These are phyloP conservation scores for Tamandua tetradactyla DNA, from an alignment of 2,797 vertebrate species.

Conservation along the genomic window DNA sequence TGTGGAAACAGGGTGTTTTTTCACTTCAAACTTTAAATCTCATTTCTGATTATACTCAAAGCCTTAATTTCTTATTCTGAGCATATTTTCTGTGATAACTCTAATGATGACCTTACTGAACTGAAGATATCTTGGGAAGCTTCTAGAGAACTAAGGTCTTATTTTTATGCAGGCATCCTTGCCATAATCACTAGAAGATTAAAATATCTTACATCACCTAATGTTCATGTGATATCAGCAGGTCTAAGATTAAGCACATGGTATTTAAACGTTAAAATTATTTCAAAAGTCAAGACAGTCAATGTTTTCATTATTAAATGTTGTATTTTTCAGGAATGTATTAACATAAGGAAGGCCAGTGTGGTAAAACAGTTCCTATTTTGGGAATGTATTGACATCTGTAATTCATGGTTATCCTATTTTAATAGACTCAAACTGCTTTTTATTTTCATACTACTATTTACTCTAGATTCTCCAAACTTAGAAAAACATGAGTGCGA, in stretches of 20 bases:
- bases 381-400: constrained; percentile 35
- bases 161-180: neutral
- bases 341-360: constrained; percentile 31
- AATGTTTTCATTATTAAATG: constrained; percentile 56
- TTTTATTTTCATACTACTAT: constrained; percentile 70
- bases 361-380: constrained; percentile 42
- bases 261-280: constrained; percentile 65
- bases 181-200: neutral
- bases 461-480: constrained; percentile 53
- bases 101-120: constrained; percentile 19
- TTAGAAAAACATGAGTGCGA: constrained; percentile 45
- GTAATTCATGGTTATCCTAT: constrained; percentile 32
- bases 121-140: neutral
- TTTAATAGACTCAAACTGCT: constrained; percentile 55
- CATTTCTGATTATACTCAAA: constrained; percentile 49
- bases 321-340: constrained; percentile 60
- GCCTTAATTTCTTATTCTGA: constrained; percentile 63
- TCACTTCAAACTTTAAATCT: constrained; percentile 5
- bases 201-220: constrained; percentile 14
- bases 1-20: constrained; percentile 1
- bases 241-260: constrained; percentile 66
- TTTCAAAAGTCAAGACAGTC: constrained; percentile 56
- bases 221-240: constrained; percentile 13
- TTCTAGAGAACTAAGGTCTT: constrained; percentile 13
- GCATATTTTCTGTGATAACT: constrained; percentile 8